These are phyloP conservation scores for Hemitrygon akajei DNA, from an alignment of 2,797 vertebrate genomes.

Conservation along the genomic window DNA sequence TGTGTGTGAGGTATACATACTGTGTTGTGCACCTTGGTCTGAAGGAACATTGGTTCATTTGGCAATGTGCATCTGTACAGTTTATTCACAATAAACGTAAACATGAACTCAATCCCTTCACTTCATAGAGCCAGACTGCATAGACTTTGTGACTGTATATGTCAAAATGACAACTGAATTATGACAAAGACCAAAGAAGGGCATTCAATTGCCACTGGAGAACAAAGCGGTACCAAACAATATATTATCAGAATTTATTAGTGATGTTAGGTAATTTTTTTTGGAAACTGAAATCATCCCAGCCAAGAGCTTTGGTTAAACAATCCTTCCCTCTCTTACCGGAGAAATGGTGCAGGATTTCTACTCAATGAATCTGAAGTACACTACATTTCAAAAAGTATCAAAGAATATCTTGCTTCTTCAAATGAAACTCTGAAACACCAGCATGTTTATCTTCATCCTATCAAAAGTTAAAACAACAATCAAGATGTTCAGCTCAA, in stretches of 20 bases:
- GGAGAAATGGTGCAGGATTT: background rate
- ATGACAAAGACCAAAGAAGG: background rate
- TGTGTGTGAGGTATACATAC: too few species aligned
- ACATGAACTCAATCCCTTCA: too few species aligned
- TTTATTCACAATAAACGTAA: too few species aligned
- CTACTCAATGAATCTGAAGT: background rate
- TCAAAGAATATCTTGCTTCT: background rate
- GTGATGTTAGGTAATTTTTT: background rate
- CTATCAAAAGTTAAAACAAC: background rate
- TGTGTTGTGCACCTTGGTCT: too few species aligned
- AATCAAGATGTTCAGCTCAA: background rate
- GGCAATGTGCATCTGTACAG: too few species aligned
- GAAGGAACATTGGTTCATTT: too few species aligned
- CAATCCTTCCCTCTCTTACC: background rate
- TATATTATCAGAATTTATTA: background rate
- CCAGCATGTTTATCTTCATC: background rate
- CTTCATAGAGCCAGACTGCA: too few species aligned
- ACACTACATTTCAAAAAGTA: background rate
- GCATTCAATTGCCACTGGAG: too few species aligned
- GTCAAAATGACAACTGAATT: background rate
- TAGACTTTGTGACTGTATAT: too few species aligned
- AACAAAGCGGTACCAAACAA: background rate
- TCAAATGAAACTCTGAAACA: background rate
- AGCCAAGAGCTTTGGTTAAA: background rate
- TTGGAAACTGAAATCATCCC: background rate